Conservation (phyloP, 2,113 vertebrate genomes). For the Dendrocopos noguchii region DNA sequence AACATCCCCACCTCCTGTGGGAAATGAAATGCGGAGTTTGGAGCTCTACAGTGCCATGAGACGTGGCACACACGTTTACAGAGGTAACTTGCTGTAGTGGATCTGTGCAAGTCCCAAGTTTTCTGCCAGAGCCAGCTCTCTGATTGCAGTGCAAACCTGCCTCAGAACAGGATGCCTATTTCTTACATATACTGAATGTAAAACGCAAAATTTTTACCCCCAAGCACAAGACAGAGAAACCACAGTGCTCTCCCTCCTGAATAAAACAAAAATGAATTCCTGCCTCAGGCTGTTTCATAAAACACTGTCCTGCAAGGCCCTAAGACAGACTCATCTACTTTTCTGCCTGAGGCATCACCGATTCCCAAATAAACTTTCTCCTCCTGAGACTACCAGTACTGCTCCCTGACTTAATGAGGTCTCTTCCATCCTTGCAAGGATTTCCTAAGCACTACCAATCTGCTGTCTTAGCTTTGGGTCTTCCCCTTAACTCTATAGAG, state of each 20-base stretch:
- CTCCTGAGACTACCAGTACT: not conserved
- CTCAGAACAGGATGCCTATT: accelerated
- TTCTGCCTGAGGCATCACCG: not conserved
- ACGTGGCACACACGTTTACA: accelerated
- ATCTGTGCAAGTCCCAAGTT: not conserved
- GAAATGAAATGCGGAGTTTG: not conserved
- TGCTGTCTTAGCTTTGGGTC: not conserved
- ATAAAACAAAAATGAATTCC: not conserved
- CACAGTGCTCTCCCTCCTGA: not conserved
- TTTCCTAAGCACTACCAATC: not conserved
- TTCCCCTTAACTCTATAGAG: not conserved
- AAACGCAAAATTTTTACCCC: not conserved
- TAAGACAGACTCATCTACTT: not conserved
- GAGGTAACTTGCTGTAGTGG: not conserved
- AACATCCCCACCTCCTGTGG: not conserved
- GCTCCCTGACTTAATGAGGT: not conserved
- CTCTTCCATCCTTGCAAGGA: not conserved
- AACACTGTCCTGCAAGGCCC: not conserved
- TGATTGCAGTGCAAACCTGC: not conserved
- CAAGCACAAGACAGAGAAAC: not conserved
- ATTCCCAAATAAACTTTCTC: not conserved
- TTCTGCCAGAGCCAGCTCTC: not conserved
- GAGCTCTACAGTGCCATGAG: not conserved
- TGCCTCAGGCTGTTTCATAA: not conserved
- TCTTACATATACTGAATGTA: not conserved